phyloP scores from a whole-genome alignment of 2,888 invertebrate species.

The Agrochola circellaris region DNA sequence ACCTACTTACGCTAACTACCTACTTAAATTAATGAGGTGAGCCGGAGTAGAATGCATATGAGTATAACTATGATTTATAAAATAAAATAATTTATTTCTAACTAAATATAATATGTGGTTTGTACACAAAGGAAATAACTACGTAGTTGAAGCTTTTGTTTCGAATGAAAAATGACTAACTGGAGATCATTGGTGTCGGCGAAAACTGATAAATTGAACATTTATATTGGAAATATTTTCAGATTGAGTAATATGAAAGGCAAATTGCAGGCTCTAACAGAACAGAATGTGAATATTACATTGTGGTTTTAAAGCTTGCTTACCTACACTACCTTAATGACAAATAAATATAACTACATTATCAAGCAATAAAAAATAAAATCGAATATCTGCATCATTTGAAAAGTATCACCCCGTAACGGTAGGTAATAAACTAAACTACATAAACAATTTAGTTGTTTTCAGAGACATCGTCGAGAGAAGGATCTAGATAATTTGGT shows the following conservation, averaged over 20 bases:
- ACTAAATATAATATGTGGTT: constrained; percentile 6
- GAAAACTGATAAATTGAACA: constrained; percentile 53
- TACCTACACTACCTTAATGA: constrained; percentile 3
- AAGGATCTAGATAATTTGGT: neutral
- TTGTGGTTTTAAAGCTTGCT: constrained; percentile 5
- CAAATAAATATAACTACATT: neutral
- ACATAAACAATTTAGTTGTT: neutral
- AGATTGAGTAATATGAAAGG: neutral
- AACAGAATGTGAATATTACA: neutral
- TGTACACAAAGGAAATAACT: neutral
- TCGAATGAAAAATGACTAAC: constrained; percentile 28
- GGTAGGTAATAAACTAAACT: neutral
- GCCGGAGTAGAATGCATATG: neutral
- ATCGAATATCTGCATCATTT: neutral
- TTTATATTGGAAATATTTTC: constrained; percentile 6
- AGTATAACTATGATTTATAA: neutral
- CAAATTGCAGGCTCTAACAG: constrained; percentile 2
- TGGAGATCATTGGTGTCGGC: constrained; percentile 51
- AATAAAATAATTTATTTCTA: constrained; percentile 1
- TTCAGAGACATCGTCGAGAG: neutral
- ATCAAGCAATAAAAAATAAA: neutral
- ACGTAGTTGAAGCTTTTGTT: constrained; percentile 3
- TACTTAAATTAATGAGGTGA: constrained; percentile 26
- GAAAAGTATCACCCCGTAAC: neutral
- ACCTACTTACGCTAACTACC: too few relatives aligned